Conservation (phyloP, 1,140 invertebrate genomes). For the Drosophila parabipectinata region DNA sequence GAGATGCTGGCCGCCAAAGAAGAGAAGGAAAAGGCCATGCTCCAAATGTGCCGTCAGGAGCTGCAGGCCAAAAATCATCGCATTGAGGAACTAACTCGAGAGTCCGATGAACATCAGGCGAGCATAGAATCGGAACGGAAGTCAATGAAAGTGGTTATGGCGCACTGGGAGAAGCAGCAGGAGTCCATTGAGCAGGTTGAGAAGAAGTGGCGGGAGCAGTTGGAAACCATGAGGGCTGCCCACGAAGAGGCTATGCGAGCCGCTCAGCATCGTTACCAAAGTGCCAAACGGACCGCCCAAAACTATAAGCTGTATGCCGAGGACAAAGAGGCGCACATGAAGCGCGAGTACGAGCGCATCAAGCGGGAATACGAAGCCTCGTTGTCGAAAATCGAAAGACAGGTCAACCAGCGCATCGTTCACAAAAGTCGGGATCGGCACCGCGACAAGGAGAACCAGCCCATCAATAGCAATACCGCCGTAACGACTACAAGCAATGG, state of each 20-base stretch:
- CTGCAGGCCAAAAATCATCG: constrained; percentile 60
- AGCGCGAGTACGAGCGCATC: constrained; percentile 75
- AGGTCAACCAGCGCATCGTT: constrained; percentile 62
- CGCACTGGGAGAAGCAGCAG: constrained; percentile 74
- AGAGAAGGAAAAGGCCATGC: constrained; percentile 57
- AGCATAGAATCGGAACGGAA: constrained; percentile 75
- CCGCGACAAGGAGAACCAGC: constrained; percentile 59
- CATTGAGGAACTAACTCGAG: constrained; percentile 48
- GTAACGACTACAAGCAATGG: not conserved
- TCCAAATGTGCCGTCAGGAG: constrained; percentile 66
- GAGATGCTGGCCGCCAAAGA: constrained; percentile 85
- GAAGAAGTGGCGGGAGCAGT: constrained; percentile 62
- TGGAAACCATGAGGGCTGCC: constrained; percentile 49
- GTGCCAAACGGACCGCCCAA: constrained; percentile 85
- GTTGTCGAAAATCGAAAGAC: constrained; percentile 66
- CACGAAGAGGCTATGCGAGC: constrained; percentile 74
- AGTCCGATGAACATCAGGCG: constrained; percentile 70
- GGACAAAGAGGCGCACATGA: constrained; percentile 80
- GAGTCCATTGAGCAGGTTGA: constrained; percentile 62
- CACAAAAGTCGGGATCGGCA: constrained; percentile 50
- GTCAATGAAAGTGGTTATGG: constrained; percentile 80
- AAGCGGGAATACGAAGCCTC: constrained; percentile 75
- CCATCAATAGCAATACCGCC: constrained; percentile 35
- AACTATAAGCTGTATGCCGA: constrained; percentile 85
- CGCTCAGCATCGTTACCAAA: constrained; percentile 85